These are phyloP conservation scores for Drosophila neotestacea DNA, from an alignment of 2,888 invertebrate genomes.

Conservation along the genomic window DNA sequence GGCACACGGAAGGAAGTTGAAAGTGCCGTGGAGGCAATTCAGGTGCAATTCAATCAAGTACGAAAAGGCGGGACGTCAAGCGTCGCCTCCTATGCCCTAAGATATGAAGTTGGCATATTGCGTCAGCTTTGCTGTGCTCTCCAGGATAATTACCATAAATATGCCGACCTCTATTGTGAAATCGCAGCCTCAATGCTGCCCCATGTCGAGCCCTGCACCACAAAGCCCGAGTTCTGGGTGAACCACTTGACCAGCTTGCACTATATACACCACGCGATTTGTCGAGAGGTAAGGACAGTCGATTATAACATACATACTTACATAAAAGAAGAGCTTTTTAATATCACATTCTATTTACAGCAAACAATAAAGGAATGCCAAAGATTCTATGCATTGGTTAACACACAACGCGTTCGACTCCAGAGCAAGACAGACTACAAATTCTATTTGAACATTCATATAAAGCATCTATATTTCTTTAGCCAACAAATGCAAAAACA, in stretches of 20 bases:
- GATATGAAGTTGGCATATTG: conserved; percentile 55
- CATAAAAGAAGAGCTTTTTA: not conserved
- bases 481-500: conserved; percentile 47
- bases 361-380: conserved; percentile 50
- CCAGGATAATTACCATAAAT: conserved; percentile 51
- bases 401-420: conserved; percentile 52
- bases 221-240: conserved; percentile 63
- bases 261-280: conserved; percentile 68
- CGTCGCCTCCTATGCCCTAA: conserved; percentile 48
- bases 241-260: conserved; percentile 64
- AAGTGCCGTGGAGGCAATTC: conserved; percentile 29
- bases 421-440: conserved; percentile 61
- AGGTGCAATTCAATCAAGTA: conserved; percentile 32
- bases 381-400: conserved; percentile 60
- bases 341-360: conserved; percentile 34
- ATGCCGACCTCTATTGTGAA: conserved; percentile 69
- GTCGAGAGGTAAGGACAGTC: conserved; percentile 53
- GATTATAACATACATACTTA: no score
- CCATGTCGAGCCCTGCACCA: conserved; percentile 49
- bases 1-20: conserved; percentile 54
- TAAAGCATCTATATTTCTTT: conserved; percentile 58
- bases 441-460: conserved; percentile 61
- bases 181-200: conserved; percentile 62
- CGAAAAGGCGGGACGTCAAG: conserved; percentile 45
- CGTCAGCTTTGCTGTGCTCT: conserved; percentile 60